Percentiles rank a stretch among this genome's conserved stretches.
phyloP scores from a whole-genome alignment of 2,113 vertebrate genomes.

The rabbit (Oryctolagus cuniculus) region mOryCun1.1 NC_091444.1:30165501-30166000 shows the following conservation, averaged over 20 bases:
- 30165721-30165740: not conserved
- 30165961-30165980: no score
- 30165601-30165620: not conserved
- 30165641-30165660: not conserved
- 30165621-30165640: not conserved
- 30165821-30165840: no score
- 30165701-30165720: not conserved
- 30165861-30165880: no score
- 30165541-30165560: not conserved
- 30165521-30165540: not conserved
- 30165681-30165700: not conserved
- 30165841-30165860: no score
- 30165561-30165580: not conserved
- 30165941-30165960: no score
- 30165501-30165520: not conserved
- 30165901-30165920: no score
- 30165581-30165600: not conserved
- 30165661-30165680: not conserved
- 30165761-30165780: not conserved
- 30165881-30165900: no score
- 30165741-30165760: not conserved
- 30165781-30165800: no score
- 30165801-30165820: no score
- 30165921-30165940: no score
- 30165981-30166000: no score